Base-by-base conservation (phyloP, 2,888 invertebrate species). In the Ochropleura plecta region DNA sequence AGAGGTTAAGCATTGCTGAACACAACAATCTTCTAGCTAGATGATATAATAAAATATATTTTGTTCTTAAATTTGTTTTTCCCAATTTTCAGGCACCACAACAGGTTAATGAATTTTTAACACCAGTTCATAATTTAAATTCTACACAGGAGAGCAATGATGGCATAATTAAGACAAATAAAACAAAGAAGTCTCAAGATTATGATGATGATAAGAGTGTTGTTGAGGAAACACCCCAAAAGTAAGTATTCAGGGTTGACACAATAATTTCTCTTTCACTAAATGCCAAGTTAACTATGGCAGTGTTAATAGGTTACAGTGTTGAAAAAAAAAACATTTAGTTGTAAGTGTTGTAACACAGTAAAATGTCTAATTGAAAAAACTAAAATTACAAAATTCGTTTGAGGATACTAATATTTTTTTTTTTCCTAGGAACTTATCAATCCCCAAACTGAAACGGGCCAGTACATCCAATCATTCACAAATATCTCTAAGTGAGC, bases 201-300 rank as follows among this genome's bases (percentile, higher is more conserved):
- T 88, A 91, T 83, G 93, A 94, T 78, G 94, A 93, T 57, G 95
- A 95, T 81, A 92, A 90, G 78, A 94, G 95, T 88, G 90, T 96
- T 48, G 95, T 96, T 44, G 96, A 96, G 88, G 96, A 96, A 76
- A 96, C 96, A 70, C 96, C 96, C 74, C 96, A 96, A 87, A 96
- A 96, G 96, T 96, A 90, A 81, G 93, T 90, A 75, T 51, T 63
- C 14, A 40, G 42, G 12, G 59, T 40, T 48, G 48, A 12, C 46
- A 69, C 49, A 51, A 48, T 53, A n/a, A 42, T 12, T 16, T 16
- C 9, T 0, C 40, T 18, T 53, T n/a, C n/a, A n/a, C 9, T n/a
- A 10, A n/a, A 10, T 4, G n/a, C 9, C 30, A 30, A 30, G 30
- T 30, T 30, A 30, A 30, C 30, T 30, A 30, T 30, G 30, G 30